Base-by-base conservation (phyloP, 2,888 invertebrate species). In the Ophion obscuratus region DNA sequence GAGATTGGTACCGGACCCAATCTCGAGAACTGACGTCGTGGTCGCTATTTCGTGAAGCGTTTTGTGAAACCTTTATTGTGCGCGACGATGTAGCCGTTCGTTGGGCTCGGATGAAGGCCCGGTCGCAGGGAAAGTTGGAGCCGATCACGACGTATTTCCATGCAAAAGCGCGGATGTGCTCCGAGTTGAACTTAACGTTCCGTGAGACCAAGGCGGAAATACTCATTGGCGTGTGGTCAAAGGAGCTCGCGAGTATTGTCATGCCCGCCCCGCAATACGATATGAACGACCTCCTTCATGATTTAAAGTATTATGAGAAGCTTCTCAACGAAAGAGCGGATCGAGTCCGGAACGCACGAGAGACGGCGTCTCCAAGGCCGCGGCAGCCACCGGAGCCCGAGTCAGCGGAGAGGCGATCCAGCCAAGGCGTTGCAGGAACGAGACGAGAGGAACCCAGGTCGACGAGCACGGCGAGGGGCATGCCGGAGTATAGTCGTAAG, bases 41-140 rank as follows among this genome's bases (percentile, higher is more conserved):
- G 77, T 3, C 7, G 0, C 0, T 6, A 2, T 84, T 84, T 47
- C 74, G 78, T 0, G 57, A 44, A 2, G 61, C 27, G 5, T 84
- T 84, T 40, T 68, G 78, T 0, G 57, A 44, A 1, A 67, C n/a
- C 1, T 84, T 67, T 14, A 40, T 77, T 0, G 7, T 40, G 7
- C 14, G 9, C 1, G 67, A 67, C 4, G 40, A 59, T 24, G 2
- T 14, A 1, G 5, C 67, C 0, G 6, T 62, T 10, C 36, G 67
- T 1, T 77, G 57, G 67, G 1, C 57, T 2, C n/a, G 36, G 14
- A 53, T 67, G 67, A 20, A 59, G 11, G 53, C 17, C 0, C 7
- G 76, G n/a, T 5, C 9, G 1, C 76, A 76, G 5, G 53, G 36
- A 6, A 27, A 20, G 4, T 2, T 0, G 0, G 76, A 76, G 66